These are phyloP conservation scores for Aythya fuligula DNA, from an alignment of 2,797 vertebrate genomes.

Conservation along the genomic window DNA sequence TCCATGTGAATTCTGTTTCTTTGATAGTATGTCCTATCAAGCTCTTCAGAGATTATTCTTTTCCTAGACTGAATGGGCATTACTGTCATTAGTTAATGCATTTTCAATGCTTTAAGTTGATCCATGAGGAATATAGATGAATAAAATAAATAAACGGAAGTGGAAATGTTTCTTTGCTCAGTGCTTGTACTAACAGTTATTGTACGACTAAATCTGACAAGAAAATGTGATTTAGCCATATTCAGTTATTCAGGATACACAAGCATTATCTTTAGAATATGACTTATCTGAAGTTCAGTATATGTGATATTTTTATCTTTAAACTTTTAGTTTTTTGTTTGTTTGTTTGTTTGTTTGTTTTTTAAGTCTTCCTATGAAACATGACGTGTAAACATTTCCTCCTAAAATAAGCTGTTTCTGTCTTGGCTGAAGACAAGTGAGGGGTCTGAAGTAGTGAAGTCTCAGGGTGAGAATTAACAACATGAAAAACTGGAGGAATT, in stretches of 20 bases:
- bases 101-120: background rate
- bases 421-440: background rate
- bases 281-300: background rate
- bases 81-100: background rate
- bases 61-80: background rate
- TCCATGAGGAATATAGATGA: background rate
- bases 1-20: background rate
- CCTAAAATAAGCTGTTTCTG: background rate
- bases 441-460: background rate
- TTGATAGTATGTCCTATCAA: background rate
- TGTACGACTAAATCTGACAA: background rate
- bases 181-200: background rate
- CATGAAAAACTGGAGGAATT: background rate
- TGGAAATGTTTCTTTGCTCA: background rate
- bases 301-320: background rate
- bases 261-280: background rate
- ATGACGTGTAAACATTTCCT: background rate
- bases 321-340: background rate
- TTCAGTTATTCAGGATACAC: background rate
- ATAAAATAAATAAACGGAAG: background rate
- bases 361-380: background rate
- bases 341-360: too few species aligned
- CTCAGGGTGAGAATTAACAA: background rate
- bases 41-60: background rate
- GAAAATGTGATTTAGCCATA: background rate